These are phyloP conservation scores for Tenrec ecaudatus DNA, from an alignment of 2,113 vertebrate species.

Conservation along the genomic window DNA sequence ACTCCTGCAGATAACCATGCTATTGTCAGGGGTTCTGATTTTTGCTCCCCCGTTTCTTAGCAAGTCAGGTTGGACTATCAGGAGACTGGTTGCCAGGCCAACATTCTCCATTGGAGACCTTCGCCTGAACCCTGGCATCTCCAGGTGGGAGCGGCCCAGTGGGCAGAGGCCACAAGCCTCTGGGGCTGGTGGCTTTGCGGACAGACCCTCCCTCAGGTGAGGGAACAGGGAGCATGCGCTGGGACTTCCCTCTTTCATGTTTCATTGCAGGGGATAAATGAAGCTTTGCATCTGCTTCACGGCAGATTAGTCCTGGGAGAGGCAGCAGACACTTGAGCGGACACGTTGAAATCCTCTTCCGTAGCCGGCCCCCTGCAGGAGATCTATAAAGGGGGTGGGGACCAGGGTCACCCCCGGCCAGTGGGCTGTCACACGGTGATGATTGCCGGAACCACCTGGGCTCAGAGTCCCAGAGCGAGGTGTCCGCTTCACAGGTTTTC, in stretches of 20 bases:
- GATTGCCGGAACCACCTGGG: neutral
- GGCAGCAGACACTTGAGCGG: neutral
- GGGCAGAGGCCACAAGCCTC: neutral
- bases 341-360: neutral
- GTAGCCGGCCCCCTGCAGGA: neutral
- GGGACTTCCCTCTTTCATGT: neutral
- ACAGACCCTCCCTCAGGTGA: neutral
- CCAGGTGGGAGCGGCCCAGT: neutral
- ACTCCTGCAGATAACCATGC: neutral
- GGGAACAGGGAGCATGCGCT: neutral
- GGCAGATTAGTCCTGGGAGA: slow-evolving; percentile 54
- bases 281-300: slow-evolving; percentile 61
- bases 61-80: neutral
- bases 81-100: neutral
- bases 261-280: neutral
- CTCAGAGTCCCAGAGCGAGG: neutral
- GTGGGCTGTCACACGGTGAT: rapidly evolving
- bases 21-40: neutral
- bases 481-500: neutral
- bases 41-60: neutral
- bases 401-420: neutral
- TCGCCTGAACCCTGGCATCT: neutral
- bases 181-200: neutral
- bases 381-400: neutral
- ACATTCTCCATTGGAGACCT: neutral